Conservation (phyloP, 2,113 vertebrate species). For the Catharus bicknelli region DNA sequence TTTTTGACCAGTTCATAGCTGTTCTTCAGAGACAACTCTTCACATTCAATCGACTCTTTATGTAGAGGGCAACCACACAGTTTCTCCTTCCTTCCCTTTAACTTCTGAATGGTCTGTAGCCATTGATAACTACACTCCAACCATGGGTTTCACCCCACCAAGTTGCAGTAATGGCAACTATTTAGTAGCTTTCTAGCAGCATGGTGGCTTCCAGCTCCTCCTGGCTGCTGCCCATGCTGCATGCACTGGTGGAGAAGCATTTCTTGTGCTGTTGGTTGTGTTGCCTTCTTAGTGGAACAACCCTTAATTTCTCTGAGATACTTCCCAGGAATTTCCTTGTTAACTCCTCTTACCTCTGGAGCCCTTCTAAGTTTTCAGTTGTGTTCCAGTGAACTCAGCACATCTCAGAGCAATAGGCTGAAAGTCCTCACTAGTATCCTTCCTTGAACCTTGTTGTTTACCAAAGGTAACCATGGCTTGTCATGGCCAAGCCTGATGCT, state of each 20-base stretch:
- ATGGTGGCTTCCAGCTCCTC: accelerated
- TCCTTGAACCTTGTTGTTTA: background rate
- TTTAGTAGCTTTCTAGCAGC: background rate
- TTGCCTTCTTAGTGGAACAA: background rate
- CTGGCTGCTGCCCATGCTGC: background rate
- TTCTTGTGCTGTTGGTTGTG: background rate
- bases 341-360: background rate
- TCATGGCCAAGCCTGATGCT: accelerated
- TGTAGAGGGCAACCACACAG: accelerated
- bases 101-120: background rate
- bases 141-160: background rate
- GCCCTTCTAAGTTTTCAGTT: background rate
- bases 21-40: background rate
- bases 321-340: accelerated
- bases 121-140: accelerated
- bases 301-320: background rate
- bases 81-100: background rate
- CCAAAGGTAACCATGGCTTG: background rate
- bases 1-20: background rate
- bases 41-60: background rate
- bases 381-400: background rate
- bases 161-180: background rate
- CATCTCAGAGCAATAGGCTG: background rate
- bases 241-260: background rate
- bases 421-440: accelerated